Conservation (phyloP, 2,888 invertebrate species). For the Agrilus mali region DNA sequence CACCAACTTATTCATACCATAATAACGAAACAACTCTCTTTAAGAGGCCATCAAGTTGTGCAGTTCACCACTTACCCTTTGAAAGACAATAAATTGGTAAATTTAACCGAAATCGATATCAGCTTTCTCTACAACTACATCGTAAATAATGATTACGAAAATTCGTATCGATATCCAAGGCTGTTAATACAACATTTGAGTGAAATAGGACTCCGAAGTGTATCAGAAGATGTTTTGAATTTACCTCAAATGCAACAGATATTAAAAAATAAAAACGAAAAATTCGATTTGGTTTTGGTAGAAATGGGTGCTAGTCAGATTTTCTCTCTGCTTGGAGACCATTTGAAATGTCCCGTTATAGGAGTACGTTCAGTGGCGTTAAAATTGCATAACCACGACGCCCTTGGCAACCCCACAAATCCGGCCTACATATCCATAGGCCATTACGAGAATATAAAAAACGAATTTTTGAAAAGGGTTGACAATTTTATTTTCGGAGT, state of each 20-base stretch:
- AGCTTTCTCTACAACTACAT: constrained; percentile 4
- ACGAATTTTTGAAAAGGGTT: constrained; percentile 9
- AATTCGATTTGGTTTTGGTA: constrained; percentile 12
- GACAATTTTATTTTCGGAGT: constrained; percentile 9
- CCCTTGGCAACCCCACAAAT: constrained; percentile 13
- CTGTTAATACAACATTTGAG: too few species aligned
- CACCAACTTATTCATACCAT: constrained; percentile 6
- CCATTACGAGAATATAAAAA: constrained; percentile 4
- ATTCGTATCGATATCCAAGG: neutral
- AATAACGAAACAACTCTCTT: constrained; percentile 6
- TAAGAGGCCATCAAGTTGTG: constrained; percentile 9
- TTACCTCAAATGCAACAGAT: constrained; percentile 7
- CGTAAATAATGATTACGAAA: neutral
- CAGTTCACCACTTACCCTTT: constrained; percentile 8
- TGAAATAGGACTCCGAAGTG: too few species aligned
- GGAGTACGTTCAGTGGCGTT: constrained; percentile 11
- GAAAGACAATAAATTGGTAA: constrained; percentile 3
- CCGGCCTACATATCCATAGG: constrained; percentile 12
- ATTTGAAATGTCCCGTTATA: constrained; percentile 12
- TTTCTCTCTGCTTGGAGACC: constrained; percentile 7
- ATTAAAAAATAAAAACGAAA: constrained; percentile 4
- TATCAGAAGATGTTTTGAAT: constrained; percentile 4
- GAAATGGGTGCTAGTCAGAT: constrained; percentile 10
- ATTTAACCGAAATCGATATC: constrained; percentile 9
- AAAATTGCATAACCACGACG: constrained; percentile 11